A percentile compares a stretch with the other conserved stretches of the same genome.
Conservation (phyloP, 2,888 invertebrate species). For the Beris morrisii region DNA sequence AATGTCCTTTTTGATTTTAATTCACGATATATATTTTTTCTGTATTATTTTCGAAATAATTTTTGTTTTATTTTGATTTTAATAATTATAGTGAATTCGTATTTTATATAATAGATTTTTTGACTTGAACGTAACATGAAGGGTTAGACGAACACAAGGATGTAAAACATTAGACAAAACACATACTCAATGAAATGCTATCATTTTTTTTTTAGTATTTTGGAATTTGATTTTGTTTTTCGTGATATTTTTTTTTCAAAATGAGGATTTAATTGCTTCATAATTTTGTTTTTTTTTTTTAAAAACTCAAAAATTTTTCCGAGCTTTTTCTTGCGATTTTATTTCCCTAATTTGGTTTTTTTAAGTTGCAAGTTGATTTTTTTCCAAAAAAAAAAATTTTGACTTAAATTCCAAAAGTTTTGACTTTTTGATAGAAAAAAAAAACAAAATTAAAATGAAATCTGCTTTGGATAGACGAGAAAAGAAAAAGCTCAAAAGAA, state of each 20-base stretch:
- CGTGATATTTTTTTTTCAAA: neutral
- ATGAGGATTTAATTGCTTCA: constrained; percentile 30
- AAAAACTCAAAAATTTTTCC: constrained; percentile 24
- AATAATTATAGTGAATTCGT: constrained; percentile 4
- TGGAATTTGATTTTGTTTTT: constrained; percentile 10
- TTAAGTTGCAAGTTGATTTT: constrained; percentile 1
- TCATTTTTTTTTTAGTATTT: constrained; percentile 45
- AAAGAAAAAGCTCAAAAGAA: constrained; percentile 56
- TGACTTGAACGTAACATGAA: constrained; percentile 50
- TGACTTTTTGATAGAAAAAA: neutral
- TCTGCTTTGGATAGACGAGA: constrained; percentile 47
- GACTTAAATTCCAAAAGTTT: constrained; percentile 24
- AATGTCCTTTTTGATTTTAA: too few relatives aligned
- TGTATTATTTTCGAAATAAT: too few relatives aligned
- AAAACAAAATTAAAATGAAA: constrained; percentile 4
- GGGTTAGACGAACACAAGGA: constrained; percentile 87
- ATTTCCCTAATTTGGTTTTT: constrained; percentile 9
- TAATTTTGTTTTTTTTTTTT: neutral
- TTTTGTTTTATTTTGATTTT: neutral
- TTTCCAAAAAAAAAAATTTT: neutral
- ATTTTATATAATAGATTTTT: constrained; percentile 24
- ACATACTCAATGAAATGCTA: constrained; percentile 64
- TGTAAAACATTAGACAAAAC: constrained; percentile 88
- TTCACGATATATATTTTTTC: too few relatives aligned
- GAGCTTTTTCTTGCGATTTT: constrained; percentile 35